Conservation (phyloP, 2,888 invertebrate species). For the Nemoura dubitans region DNA sequence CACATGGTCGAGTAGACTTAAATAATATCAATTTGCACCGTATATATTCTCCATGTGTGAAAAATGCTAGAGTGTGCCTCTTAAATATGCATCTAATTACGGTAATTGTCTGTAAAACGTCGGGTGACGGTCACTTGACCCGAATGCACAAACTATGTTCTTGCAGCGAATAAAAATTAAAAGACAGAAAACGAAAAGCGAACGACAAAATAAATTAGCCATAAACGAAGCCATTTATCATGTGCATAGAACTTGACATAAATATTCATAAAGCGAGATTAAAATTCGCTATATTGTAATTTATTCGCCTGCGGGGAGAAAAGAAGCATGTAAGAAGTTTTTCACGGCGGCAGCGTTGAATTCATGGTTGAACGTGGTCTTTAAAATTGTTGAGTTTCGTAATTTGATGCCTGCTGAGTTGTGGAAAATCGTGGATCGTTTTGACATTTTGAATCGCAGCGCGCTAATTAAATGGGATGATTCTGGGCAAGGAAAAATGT, state of each 20-base stretch:
- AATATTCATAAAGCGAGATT: slow-evolving; percentile 5
- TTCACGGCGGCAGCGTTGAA: background rate
- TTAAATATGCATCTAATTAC: background rate
- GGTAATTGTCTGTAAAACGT: background rate
- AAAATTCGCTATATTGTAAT: slow-evolving; percentile 12
- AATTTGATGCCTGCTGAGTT: background rate
- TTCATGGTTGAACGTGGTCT: background rate
- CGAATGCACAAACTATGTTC: background rate
- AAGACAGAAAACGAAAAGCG: background rate
- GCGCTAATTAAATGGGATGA: background rate
- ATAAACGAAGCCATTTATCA: slow-evolving; percentile 12
- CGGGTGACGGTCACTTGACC: background rate
- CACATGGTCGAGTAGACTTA: background rate
- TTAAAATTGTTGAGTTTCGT: background rate
- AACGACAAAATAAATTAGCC: slow-evolving; percentile 12
- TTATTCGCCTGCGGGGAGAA: background rate
- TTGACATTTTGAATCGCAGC: background rate
- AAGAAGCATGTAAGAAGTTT: background rate
- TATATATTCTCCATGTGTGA: too few species aligned
- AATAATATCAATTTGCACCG: too few species aligned
- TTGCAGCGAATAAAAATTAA: background rate
- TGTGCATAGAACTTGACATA: slow-evolving; percentile 1
- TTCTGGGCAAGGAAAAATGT: background rate
- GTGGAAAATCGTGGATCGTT: background rate
- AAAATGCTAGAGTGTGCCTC: too few species aligned